These are phyloP conservation scores for Loxodonta africana DNA, from an alignment of 2,113 vertebrate species.

Conservation along the genomic window DNA sequence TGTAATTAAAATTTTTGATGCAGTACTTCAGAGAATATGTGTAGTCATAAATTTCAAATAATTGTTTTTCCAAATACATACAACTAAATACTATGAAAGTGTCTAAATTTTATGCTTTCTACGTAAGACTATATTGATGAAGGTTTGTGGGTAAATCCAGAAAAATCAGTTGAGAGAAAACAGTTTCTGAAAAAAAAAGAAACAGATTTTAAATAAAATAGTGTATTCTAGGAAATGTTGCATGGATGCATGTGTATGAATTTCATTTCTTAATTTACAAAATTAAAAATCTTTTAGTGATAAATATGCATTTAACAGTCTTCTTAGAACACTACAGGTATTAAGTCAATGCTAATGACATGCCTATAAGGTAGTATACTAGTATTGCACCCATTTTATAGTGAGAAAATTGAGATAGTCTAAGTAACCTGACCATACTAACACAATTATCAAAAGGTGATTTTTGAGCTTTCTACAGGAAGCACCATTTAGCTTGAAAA, in stretches of 20 bases:
- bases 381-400: neutral
- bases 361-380: neutral
- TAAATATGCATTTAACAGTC: neutral
- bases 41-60: neutral
- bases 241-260: neutral
- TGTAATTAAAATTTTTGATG: conserved; percentile 5
- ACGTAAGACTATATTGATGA: neutral
- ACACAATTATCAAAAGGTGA: neutral
- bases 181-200: neutral
- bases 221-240: neutral
- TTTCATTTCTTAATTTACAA: neutral
- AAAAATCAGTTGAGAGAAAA: neutral
- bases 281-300: neutral
- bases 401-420: neutral
- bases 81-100: neutral
- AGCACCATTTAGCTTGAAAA: neutral
- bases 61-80: neutral
- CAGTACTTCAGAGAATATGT: neutral
- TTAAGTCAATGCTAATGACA: neutral
- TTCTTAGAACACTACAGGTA: neutral
- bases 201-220: neutral
- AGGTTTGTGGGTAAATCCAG: neutral
- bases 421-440: neutral
- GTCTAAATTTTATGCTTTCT: neutral
- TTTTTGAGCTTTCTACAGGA: neutral